These are phyloP conservation scores for Poeciliopsis turneri DNA, from an alignment of 2,797 vertebrate genomes.

Conservation along the genomic window DNA sequence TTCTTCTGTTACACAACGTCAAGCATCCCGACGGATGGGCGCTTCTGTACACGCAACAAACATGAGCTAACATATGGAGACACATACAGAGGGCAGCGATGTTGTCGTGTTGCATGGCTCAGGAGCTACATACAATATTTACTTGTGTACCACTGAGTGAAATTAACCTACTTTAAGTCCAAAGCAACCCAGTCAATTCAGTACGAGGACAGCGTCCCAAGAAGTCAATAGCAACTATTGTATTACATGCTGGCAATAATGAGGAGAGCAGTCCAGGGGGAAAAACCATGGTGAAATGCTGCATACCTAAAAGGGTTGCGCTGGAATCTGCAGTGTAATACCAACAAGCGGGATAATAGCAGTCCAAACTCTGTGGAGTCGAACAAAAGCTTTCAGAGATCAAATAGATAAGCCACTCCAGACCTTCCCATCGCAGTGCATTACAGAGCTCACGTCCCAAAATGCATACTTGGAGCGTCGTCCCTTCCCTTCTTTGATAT, in stretches of 20 bases:
- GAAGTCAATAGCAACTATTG: constrained; percentile 79
- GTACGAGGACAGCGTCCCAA: constrained; percentile 55
- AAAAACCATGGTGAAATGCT: constrained; percentile 55
- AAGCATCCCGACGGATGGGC: constrained; percentile 10
- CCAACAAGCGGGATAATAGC: constrained; percentile 62
- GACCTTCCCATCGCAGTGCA: constrained; percentile 70
- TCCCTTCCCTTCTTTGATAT: constrained; percentile 63
- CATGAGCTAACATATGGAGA: constrained; percentile 47
- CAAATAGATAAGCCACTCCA: constrained; percentile 75
- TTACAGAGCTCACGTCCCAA: constrained; percentile 66
- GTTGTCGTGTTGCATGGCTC: constrained; percentile 61
- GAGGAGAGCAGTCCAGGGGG: constrained; percentile 63
- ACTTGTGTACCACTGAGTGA: constrained; percentile 69
- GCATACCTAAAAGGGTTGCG: constrained; percentile 64
- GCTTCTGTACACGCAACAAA: constrained; percentile 29
- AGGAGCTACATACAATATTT: constrained; percentile 73
- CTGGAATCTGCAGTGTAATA: constrained; percentile 67
- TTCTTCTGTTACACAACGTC: constrained; percentile 11
- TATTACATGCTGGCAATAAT: constrained; percentile 72
- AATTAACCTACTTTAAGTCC: constrained; percentile 77
- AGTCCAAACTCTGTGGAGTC: constrained; percentile 60
- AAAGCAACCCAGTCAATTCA: constrained; percentile 71
- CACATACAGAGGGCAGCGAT: constrained; percentile 42
- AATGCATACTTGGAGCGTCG: constrained; percentile 61
- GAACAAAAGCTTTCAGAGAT: constrained; percentile 73